A percentile compares a stretch with the other conserved stretches of the same genome.
Evolutionary conservation across 2,113 vertebrate genomes (phyloP).

Genomic region (Coregonus clupeaformis): DNA sequence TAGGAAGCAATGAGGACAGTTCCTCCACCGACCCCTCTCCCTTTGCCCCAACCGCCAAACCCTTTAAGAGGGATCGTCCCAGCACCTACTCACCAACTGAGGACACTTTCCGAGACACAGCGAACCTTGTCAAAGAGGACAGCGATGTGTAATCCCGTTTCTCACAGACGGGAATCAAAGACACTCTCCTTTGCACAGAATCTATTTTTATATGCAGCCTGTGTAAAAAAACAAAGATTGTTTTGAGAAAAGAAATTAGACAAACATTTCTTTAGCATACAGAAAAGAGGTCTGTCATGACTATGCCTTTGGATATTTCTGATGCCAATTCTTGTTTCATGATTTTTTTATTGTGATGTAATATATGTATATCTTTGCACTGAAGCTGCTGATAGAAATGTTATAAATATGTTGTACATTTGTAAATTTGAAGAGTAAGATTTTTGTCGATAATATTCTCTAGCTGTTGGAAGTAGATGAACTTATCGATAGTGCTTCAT

Average conservation of each 20-base stretch:
- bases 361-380: conserved; percentile 99
- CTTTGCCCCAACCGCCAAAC: conserved; percentile 71
- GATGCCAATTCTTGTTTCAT: conserved; percentile 86
- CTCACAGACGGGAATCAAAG: conserved; percentile 69
- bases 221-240: conserved; percentile 69
- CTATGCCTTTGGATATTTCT: conserved; percentile 81
- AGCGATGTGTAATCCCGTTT: conserved; percentile 81
- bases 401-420: conserved; percentile 97
- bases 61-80: conserved; percentile 75
- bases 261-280: conserved; percentile 68
- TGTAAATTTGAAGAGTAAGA: conserved; percentile 91
- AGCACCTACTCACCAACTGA: conserved; percentile 86
- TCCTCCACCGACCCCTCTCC: conserved; percentile 68
- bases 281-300: conserved; percentile 50
- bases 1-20: conserved; percentile 49
- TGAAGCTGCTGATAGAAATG: conserved; percentile 90
- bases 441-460: conserved; percentile 78
- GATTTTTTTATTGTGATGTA: conserved; percentile 82
- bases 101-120: conserved; percentile 93
- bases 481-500: conserved; percentile 51
- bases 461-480: conserved; percentile 67
- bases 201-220: conserved; percentile 96
- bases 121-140: conserved; percentile 93
- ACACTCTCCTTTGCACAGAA: conserved; percentile 89
- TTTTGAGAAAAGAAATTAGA: conserved; percentile 54